Evolutionary conservation across 2,797 vertebrate species (phyloP).

Genomic region (Dipus sagitta): DNA sequence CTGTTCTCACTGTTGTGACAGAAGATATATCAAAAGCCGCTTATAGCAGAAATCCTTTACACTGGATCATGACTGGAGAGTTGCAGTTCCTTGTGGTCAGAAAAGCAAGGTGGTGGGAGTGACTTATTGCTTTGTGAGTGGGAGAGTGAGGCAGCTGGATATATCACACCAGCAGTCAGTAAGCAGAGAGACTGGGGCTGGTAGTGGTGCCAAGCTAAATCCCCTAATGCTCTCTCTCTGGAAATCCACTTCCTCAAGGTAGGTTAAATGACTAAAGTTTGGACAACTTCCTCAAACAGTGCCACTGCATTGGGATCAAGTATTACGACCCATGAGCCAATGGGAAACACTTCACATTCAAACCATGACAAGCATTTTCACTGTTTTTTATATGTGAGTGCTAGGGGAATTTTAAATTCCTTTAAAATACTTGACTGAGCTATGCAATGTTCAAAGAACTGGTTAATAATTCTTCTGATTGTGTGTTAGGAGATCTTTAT

Average conservation of each 20-base stretch:
- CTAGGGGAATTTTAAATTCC: too few relatives aligned
- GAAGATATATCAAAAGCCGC: too few relatives aligned
- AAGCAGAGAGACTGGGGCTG: too few relatives aligned
- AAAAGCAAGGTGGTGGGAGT: too few relatives aligned
- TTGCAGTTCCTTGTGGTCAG: too few relatives aligned
- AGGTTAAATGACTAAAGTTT: not conserved
- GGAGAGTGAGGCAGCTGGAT: too few relatives aligned
- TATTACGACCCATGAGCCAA: not conserved
- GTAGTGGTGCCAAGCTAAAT: not conserved
- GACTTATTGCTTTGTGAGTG: too few relatives aligned
- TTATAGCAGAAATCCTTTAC: too few relatives aligned
- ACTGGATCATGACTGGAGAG: too few relatives aligned
- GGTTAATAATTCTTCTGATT: not conserved
- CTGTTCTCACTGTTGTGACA: too few relatives aligned
- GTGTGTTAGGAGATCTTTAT: not conserved
- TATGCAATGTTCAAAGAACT: not conserved
- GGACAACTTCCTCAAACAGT: not conserved
- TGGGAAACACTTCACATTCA: not conserved
- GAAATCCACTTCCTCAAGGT: not conserved
- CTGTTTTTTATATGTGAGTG: too few relatives aligned
- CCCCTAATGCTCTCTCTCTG: not conserved
- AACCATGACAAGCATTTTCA: not conserved
- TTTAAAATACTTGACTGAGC: not conserved
- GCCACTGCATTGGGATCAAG: not conserved
- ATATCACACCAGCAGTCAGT: too few relatives aligned